Evolutionary conservation across 2,797 vertebrate species (phyloP).

Genomic region (Decapterus maruadsi): DNA sequence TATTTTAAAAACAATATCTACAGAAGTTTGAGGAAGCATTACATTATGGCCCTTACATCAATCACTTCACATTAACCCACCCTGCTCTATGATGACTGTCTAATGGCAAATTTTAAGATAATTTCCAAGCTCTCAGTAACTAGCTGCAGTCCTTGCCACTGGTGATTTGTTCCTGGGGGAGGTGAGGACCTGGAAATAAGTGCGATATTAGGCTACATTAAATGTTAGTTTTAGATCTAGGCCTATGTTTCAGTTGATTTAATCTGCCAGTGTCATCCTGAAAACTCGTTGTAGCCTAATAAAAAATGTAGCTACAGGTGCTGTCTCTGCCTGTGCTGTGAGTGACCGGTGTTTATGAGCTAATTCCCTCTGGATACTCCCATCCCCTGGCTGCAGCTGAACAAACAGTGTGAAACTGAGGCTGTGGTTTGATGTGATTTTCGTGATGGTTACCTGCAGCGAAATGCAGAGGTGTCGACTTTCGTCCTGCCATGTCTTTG

Average conservation of each 20-base stretch:
- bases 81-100: too few species aligned
- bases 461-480: constrained; percentile 95
- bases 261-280: background rate
- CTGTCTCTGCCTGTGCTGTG: background rate
- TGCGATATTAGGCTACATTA: too few species aligned
- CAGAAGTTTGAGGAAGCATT: background rate
- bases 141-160: background rate
- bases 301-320: background rate
- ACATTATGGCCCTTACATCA: too few species aligned
- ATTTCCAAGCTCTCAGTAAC: background rate
- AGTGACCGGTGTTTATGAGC: background rate
- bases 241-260: too few species aligned
- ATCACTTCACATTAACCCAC: too few species aligned
- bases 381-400: background rate
- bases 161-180: too few species aligned
- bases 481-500: constrained; percentile 93
- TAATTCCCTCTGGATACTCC: background rate
- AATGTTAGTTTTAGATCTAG: too few species aligned
- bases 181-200: too few species aligned
- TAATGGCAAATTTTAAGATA: background rate
- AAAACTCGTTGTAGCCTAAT: background rate
- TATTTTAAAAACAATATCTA: too few species aligned
- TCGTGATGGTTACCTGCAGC: constrained; percentile 87
- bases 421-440: background rate
- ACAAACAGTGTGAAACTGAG: too few species aligned